Evolutionary conservation across 2,113 vertebrate species (phyloP).

Genomic region (Cephalopterus ornatus): DNA sequence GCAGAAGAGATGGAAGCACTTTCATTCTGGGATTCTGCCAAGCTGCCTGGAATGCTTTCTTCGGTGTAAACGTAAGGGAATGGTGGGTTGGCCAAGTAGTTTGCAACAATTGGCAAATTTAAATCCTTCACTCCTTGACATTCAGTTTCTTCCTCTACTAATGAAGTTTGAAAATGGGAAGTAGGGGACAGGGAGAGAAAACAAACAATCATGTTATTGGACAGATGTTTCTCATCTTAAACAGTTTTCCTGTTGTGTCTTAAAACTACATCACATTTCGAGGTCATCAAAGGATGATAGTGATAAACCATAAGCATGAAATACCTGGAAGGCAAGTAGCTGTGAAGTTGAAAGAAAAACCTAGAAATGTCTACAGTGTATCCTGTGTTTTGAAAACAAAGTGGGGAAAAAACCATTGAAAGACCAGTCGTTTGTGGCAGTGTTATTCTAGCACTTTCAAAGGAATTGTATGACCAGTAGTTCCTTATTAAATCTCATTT

Average conservation of each 20-base stretch:
- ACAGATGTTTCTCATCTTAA: neutral
- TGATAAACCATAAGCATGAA: neutral
- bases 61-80: constrained; percentile 70
- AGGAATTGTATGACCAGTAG: neutral
- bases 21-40: constrained; percentile 57
- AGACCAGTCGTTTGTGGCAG: rapidly evolving
- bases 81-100: constrained; percentile 75
- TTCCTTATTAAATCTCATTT: neutral
- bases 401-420: neutral
- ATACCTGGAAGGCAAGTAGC: neutral
- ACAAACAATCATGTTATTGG: neutral
- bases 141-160: constrained; percentile 80
- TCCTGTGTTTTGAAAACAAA: neutral
- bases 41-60: constrained; percentile 49
- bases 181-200: neutral
- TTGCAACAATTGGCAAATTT: constrained; percentile 76
- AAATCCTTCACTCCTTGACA: constrained; percentile 71
- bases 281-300: neutral
- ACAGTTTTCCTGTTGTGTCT: neutral
- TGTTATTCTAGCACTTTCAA: neutral
- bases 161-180: neutral
- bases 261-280: neutral
- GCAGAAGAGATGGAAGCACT: constrained; percentile 61
- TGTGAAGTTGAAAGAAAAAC: neutral
- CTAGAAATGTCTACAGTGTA: neutral